A percentile compares a stretch with the other conserved stretches of the same genome.
These are phyloP conservation scores for Morpho deidamia DNA, from an alignment of 2,888 invertebrate genomes.

Conservation along the genomic window DNA sequence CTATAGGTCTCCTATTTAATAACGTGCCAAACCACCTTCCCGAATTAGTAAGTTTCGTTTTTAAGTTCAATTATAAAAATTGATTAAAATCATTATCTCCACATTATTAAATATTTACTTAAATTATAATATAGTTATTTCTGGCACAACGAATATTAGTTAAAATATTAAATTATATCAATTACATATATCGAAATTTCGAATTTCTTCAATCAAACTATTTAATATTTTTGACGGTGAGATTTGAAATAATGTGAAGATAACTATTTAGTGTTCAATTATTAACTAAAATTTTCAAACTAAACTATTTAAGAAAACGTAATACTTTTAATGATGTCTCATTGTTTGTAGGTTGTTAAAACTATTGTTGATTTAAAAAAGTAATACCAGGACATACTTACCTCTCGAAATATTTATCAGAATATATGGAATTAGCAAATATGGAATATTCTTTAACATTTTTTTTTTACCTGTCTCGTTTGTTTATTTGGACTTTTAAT, in stretches of 20 bases:
- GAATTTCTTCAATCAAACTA: slow-evolving; percentile 31
- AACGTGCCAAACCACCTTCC: slow-evolving; percentile 21
- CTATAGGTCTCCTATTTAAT: slow-evolving; percentile 9
- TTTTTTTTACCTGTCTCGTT: background rate
- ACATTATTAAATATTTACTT: slow-evolving; percentile 9
- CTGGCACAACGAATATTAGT: slow-evolving; percentile 23
- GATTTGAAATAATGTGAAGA: slow-evolving; percentile 23
- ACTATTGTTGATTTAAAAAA: background rate
- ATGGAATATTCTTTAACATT: background rate
- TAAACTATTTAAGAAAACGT: background rate
- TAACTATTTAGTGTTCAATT: slow-evolving; percentile 2
- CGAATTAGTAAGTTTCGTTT: background rate
- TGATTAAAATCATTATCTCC: slow-evolving; percentile 5
- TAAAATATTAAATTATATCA: slow-evolving; percentile 5
- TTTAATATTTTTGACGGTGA: slow-evolving; percentile 58
- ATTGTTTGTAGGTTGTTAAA: background rate
- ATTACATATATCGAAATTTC: slow-evolving; percentile 18
- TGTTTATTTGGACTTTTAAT: background rate
- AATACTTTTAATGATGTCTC: background rate
- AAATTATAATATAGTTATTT: slow-evolving; percentile 10
- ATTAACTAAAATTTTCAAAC: background rate
- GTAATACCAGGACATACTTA: too few relatives aligned
- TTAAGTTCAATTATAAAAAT: background rate
- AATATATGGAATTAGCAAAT: background rate
- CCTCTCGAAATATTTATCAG: too few relatives aligned